Conservation (phyloP, 2,113 vertebrate species). For the Polypterus senegalus region DNA sequence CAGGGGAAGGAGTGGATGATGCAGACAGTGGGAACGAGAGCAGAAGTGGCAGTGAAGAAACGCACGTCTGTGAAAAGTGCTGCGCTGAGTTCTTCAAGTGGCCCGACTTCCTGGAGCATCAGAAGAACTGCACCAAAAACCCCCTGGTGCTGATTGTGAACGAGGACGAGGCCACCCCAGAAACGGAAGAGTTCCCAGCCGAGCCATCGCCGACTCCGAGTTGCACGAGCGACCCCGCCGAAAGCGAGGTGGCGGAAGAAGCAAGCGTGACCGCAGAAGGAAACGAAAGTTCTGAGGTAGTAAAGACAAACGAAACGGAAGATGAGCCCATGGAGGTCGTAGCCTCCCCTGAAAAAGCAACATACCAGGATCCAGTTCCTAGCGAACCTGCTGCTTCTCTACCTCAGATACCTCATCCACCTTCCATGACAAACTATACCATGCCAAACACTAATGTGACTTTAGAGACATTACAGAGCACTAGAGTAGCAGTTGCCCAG, state of each 20-base stretch:
- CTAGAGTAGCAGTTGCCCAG: conserved; percentile 90
- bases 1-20: conserved; percentile 76
- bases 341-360: conserved; percentile 54
- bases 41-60: conserved; percentile 86
- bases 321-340: conserved; percentile 91
- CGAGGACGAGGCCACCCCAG: conserved; percentile 75
- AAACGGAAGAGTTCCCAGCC: conserved; percentile 58
- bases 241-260: conserved; percentile 81
- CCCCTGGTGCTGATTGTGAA: conserved; percentile 85
- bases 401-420: conserved; percentile 64
- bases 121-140: conserved; percentile 82
- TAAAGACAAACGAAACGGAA: conserved; percentile 54
- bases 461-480: conserved; percentile 88
- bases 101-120: conserved; percentile 88
- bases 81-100: conserved; percentile 97
- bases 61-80: conserved; percentile 84
- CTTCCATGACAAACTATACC: conserved; percentile 57
- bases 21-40: conserved; percentile 86
- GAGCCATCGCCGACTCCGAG: conserved; percentile 72
- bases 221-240: conserved; percentile 70
- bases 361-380: conserved; percentile 51
- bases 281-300: conserved; percentile 58
- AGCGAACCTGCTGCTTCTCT: conserved; percentile 60
- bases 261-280: conserved; percentile 47
- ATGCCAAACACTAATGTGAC: conserved; percentile 98